phyloP scores from a whole-genome alignment of 2,797 vertebrate genomes.

The Garrulus glandarius region DNA sequence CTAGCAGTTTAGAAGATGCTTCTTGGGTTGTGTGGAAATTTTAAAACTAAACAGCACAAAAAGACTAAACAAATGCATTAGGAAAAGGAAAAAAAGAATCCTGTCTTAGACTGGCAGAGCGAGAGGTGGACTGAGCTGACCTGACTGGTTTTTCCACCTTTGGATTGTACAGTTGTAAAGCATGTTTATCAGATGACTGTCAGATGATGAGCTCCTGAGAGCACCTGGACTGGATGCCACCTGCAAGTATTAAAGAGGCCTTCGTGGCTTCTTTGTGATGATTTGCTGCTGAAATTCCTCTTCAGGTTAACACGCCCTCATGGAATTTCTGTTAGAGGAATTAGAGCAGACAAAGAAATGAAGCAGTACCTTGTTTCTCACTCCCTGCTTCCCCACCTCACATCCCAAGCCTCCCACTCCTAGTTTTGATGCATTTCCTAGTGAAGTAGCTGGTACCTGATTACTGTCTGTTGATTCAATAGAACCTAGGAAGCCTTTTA shows the following conservation, averaged over 20 bases:
- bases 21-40: neutral
- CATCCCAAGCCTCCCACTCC: neutral
- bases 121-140: neutral
- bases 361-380: neutral
- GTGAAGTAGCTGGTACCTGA: neutral
- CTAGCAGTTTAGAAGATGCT: neutral
- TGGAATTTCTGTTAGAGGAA: neutral
- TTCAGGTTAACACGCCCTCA: neutral
- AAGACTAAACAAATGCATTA: neutral
- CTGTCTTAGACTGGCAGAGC: neutral
- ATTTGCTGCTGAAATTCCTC: conserved; percentile 25
- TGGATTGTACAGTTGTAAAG: neutral
- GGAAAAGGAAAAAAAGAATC: neutral
- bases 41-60: neutral
- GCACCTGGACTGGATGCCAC: neutral
- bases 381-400: neutral
- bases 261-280: neutral
- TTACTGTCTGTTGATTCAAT: neutral
- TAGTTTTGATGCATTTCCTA: neutral
- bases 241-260: neutral
- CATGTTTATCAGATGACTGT: neutral
- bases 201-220: neutral
- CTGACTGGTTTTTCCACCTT: neutral
- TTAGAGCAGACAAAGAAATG: neutral
- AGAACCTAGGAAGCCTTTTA: neutral